These are phyloP conservation scores for Argyra leucocephala DNA, from an alignment of 2,888 invertebrate genomes.

Conservation along the genomic window DNA sequence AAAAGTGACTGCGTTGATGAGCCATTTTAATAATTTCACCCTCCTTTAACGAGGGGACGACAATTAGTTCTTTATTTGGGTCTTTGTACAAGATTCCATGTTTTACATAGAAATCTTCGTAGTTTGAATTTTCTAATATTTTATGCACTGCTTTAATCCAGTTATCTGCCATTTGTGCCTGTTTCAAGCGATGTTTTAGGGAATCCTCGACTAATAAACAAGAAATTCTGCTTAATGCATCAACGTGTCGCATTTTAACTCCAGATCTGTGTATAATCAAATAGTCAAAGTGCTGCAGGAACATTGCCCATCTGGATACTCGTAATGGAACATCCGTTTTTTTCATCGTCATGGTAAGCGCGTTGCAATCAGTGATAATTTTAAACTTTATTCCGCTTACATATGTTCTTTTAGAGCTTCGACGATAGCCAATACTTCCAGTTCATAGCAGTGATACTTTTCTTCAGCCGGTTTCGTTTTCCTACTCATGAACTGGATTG, in stretches of 20 bases:
- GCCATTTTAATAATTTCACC: conserved; percentile 32
- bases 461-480: conserved; percentile 24
- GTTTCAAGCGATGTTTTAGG: conserved; percentile 15
- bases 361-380: conserved; percentile 31
- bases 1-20: conserved; percentile 36
- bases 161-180: conserved; percentile 19
- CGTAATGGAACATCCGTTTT: conserved; percentile 27
- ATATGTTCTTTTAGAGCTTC: conserved; percentile 27
- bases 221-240: conserved; percentile 20
- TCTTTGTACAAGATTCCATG: conserved; percentile 20
- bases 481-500: conserved; percentile 11
- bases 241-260: conserved; percentile 21
- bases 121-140: conserved; percentile 16
- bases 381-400: conserved; percentile 29
- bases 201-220: conserved; percentile 17
- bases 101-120: conserved; percentile 19
- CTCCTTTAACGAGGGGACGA: conserved; percentile 33
- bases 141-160: conserved; percentile 20
- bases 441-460: conserved; percentile 30
- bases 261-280: conserved; percentile 20
- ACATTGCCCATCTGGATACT: conserved; percentile 19
- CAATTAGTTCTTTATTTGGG: conserved; percentile 23
- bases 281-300: conserved; percentile 20
- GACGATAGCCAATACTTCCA: conserved; percentile 22
- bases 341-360: conserved; percentile 30